Evolutionary conservation across 2,113 vertebrate genomes (phyloP), one percentile per base, ranked within the genome.

Genomic region (Scartelaos histophorus): DNA sequence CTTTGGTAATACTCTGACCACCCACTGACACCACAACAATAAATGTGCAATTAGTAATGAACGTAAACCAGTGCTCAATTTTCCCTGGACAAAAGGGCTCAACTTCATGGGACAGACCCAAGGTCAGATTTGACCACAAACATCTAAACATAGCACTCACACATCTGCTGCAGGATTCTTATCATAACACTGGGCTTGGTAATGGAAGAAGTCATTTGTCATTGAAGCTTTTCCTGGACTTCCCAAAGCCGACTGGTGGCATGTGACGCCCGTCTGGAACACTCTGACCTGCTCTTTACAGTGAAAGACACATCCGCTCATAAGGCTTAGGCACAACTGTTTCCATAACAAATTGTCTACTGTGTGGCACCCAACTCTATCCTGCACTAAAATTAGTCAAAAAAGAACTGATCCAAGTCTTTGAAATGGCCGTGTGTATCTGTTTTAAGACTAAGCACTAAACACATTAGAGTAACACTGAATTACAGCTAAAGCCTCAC

Each of bases 201-300:
- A 77, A 83, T 54, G 54, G 75, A 53, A 71, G 68, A 60, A 67
- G 35, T 22, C 53, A 51, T 71, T 69, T 69, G 79, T 78, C 74
- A 82, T 49, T 78, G 82, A 74, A 49, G 53, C 54, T 11, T 46
- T 56, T 70, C 61, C 58, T 19, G 67, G 51, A 56, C 68, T 56
- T 43, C 46, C 47, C 4, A 58, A 70, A n/a, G 58, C 73, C 29
- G 34, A 80, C 56, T 73, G 77, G 22, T 67, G n/a, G 22, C 13
- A 25, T 68, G 67, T 65, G 38, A 11, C 38, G 24, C 58, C 29
- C 22, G 38, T 69, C 46, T 34, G 66, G 69, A 25, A 3, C 13
- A 24, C 56, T 57, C 4, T 24, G 56, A 15, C 58, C 58, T 61
- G 24, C 24, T 15, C 13, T 61, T 34, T 12, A 60, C 22, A 24